A percentile compares a stretch with the other conserved stretches of the same genome.
These are phyloP conservation scores for Dendrolimus houi DNA, from an alignment of 2,888 invertebrate genomes.

Conservation along the genomic window DNA sequence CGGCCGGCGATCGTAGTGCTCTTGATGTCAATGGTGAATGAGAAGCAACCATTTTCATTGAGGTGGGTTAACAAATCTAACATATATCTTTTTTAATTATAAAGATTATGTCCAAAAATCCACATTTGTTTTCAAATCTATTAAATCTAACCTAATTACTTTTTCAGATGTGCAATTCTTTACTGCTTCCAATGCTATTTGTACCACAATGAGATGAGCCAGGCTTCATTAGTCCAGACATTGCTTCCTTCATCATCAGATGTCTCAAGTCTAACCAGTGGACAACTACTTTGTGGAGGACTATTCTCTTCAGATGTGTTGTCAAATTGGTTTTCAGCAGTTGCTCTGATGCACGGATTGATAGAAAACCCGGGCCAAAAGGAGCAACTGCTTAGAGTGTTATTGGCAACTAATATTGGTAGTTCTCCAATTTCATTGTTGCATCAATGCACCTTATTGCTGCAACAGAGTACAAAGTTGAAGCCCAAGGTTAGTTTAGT, in stretches of 20 bases:
- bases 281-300: conserved; percentile 95
- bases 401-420: conserved; percentile 89
- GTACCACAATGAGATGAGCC: conserved; percentile 93
- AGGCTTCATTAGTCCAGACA: conserved; percentile 92
- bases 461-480: conserved; percentile 88
- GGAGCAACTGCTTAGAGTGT: conserved; percentile 92
- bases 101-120: background rate
- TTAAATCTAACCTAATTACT: background rate
- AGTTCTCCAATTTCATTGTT: conserved; percentile 92
- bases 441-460: conserved; percentile 89
- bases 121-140: background rate
- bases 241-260: conserved; percentile 91
- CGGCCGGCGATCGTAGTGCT: conserved; percentile 95
- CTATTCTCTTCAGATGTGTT: conserved; percentile 91
- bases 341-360: conserved; percentile 92
- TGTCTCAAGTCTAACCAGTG: conserved; percentile 82
- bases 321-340: conserved; percentile 97
- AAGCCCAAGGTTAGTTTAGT: conserved; percentile 79
- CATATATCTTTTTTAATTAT: background rate
- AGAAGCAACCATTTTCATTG: conserved; percentile 92
- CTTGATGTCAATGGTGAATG: conserved; percentile 98
- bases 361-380: conserved; percentile 90
- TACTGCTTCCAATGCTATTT: conserved; percentile 98
- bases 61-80: conserved; percentile 32
- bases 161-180: conserved; percentile 90